Evolutionary conservation across 1,140 invertebrate genomes (phyloP).

Genomic region (Tyrophagus putrescentiae): DNA sequence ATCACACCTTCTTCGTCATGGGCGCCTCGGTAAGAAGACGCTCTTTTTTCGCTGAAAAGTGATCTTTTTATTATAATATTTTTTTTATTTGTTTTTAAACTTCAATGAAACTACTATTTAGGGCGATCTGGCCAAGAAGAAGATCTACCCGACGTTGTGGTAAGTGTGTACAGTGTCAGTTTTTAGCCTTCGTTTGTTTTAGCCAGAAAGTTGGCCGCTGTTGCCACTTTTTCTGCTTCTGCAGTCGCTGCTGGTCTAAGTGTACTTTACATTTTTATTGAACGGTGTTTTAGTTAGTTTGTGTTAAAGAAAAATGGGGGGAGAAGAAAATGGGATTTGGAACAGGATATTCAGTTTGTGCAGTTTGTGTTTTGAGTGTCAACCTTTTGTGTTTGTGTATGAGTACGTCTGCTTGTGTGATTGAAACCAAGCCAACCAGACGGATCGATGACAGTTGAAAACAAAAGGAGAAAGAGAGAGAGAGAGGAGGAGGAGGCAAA

Average conservation of each 20-base stretch:
- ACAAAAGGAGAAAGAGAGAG: too few species aligned
- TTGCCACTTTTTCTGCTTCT: neutral
- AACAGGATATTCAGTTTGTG: too few species aligned
- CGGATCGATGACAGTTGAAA: too few species aligned
- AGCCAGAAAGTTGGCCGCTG: neutral
- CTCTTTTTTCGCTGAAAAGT: constrained; percentile 8
- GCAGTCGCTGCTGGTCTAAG: neutral
- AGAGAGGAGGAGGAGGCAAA: too few species aligned
- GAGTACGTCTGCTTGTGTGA: too few species aligned
- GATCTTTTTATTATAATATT: neutral
- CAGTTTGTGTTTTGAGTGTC: too few species aligned
- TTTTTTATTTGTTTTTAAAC: constrained; percentile 3
- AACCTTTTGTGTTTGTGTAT: too few species aligned
- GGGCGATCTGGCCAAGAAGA: constrained; percentile 95
- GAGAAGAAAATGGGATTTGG: too few species aligned
- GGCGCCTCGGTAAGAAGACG: constrained; percentile 35
- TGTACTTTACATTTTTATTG: too few species aligned
- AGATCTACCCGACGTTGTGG: constrained; percentile 96
- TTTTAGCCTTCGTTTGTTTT: neutral
- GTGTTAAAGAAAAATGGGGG: too few species aligned
- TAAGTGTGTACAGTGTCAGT: constrained; percentile 33
- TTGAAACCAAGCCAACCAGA: too few species aligned
- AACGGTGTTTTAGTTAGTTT: too few species aligned
- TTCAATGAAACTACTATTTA: constrained; percentile 32
- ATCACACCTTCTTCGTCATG: constrained; percentile 34